phyloP scores from a whole-genome alignment of 1,140 invertebrate species.

The Paraescarpia echinospica region DNA sequence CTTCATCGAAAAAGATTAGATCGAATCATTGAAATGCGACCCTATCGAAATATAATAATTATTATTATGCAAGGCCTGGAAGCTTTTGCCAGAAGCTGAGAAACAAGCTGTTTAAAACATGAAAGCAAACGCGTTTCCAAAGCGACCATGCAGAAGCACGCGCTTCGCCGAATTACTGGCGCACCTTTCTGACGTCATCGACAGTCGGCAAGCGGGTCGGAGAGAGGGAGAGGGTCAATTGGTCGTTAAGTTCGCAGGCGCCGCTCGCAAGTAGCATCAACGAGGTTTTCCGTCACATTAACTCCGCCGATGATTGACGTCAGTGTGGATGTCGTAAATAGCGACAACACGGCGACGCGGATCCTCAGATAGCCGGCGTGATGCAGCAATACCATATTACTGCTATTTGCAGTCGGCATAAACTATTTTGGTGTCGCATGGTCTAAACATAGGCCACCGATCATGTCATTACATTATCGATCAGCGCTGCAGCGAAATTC shows the following conservation, averaged over 20 bases:
- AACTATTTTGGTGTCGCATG: neutral
- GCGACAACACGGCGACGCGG: too few species aligned
- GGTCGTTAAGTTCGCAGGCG: neutral
- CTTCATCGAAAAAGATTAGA: too few species aligned
- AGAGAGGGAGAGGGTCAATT: neutral
- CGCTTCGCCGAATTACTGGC: neutral
- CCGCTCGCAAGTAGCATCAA: neutral
- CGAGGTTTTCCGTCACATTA: neutral
- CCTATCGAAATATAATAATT: too few species aligned
- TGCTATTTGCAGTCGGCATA: neutral
- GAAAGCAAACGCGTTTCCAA: neutral
- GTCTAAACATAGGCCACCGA: neutral
- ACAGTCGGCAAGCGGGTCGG: neutral
- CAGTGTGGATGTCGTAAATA: neutral
- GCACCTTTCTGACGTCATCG: neutral
- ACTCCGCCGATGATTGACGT: neutral
- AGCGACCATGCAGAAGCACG: neutral
- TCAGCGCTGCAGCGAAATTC: neutral
- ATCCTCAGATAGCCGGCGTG: neutral
- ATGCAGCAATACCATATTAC: neutral
- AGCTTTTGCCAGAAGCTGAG: too few species aligned
- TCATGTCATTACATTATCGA: slow-evolving; percentile 6
- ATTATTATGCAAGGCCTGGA: too few species aligned
- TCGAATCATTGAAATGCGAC: too few species aligned
- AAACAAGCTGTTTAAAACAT: too few species aligned